phyloP scores from a whole-genome alignment of 2,797 vertebrate genomes.

The Sebastes vulpes region DNA sequence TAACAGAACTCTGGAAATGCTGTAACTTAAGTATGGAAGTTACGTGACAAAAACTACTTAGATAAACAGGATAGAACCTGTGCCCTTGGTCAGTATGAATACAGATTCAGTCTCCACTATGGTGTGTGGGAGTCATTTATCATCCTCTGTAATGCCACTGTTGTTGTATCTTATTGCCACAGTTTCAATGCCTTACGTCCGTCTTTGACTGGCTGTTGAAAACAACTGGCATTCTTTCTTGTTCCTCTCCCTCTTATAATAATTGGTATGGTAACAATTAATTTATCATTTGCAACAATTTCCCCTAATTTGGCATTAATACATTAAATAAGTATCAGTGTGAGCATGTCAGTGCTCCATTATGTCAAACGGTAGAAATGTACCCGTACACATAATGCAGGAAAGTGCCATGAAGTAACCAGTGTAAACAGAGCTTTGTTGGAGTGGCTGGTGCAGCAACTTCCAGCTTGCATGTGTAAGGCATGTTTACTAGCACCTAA shows the following conservation, averaged over 20 bases:
- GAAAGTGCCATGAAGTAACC: not conserved
- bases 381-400: not conserved
- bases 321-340: not conserved
- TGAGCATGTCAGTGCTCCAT: not conserved
- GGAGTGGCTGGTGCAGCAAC: not conserved
- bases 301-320: not conserved
- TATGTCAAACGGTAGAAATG: not conserved
- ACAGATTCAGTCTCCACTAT: not conserved
- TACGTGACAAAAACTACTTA: too few relatives aligned
- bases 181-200: not conserved
- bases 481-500: not conserved
- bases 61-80: not conserved
- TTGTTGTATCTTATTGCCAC: constrained; percentile 1
- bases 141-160: constrained; percentile 1
- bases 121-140: not conserved
- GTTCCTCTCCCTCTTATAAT: not conserved
- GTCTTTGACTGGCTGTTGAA: not conserved
- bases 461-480: not conserved
- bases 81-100: not conserved
- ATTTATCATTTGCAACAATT: not conserved
- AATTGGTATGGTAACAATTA: not conserved
- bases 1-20: too few relatives aligned
- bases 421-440: not conserved
- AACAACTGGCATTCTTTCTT: not conserved
- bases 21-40: too few relatives aligned